Conservation (phyloP, 2,797 vertebrate genomes). For the Smutsia temminckii region DNA sequence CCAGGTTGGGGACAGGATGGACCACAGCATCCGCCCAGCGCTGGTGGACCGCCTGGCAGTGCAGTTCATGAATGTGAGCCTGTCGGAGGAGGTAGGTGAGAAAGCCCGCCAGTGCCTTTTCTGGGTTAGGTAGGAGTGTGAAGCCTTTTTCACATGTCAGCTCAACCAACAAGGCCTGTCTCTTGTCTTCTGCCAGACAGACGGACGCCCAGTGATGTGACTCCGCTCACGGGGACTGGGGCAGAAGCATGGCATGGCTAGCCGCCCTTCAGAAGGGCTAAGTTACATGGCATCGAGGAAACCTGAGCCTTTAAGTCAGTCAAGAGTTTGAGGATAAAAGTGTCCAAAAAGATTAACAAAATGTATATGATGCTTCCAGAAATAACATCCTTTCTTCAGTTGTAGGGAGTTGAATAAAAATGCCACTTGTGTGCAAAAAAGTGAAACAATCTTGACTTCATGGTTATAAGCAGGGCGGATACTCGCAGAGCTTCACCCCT, state of each 20-base stretch:
- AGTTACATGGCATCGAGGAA: not conserved
- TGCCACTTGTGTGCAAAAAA: not conserved
- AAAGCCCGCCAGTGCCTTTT: not conserved
- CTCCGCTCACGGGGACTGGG: not conserved
- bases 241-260: not conserved
- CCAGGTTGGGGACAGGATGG: conserved; percentile 83
- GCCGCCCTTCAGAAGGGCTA: not conserved
- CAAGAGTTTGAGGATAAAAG: not conserved
- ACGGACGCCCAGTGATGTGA: not conserved
- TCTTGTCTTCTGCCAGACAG: not conserved
- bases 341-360: not conserved
- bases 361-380: not conserved
- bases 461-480: not conserved
- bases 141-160: not conserved
- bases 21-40: conserved; percentile 71
- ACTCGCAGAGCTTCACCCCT: not conserved
- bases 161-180: not conserved
- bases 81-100: conserved; percentile 80
- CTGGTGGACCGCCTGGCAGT: conserved; percentile 74
- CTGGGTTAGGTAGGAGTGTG: not conserved
- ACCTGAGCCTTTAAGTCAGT: not conserved
- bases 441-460: not conserved
- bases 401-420: not conserved
- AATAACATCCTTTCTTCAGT: not conserved
- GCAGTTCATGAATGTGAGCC: conserved; percentile 61